These are phyloP conservation scores for Druon quercuslanigerum DNA, from an alignment of 1,140 invertebrate genomes.

Conservation along the genomic window DNA sequence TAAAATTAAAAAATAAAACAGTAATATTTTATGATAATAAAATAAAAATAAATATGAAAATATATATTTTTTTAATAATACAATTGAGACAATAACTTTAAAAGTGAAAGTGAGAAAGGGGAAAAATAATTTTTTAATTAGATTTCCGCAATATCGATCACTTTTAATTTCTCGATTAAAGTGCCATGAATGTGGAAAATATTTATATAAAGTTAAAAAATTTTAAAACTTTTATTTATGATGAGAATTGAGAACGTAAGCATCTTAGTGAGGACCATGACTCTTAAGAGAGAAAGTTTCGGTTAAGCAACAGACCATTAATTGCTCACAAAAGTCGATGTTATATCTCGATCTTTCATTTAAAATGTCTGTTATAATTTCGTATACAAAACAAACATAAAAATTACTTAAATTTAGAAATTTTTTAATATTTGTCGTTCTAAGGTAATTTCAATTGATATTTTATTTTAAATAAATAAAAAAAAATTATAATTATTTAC, in stretches of 20 bases:
- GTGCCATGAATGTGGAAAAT: not conserved
- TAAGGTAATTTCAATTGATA: too few relatives aligned
- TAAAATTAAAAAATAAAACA: too few relatives aligned
- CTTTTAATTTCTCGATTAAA: not conserved
- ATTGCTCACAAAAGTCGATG: constrained; percentile 56
- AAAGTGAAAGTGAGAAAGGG: constrained; percentile 3
- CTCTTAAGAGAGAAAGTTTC: constrained; percentile 53
- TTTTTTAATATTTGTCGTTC: too few relatives aligned
- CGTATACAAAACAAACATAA: not conserved
- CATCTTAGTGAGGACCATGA: constrained; percentile 37
- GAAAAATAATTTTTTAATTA: not conserved
- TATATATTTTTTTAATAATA: too few relatives aligned
- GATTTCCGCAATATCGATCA: not conserved
- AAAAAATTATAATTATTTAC: too few relatives aligned
- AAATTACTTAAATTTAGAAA: not conserved
- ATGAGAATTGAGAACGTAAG: not conserved
- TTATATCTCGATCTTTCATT: constrained; percentile 40
- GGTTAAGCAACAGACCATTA: constrained; percentile 52
- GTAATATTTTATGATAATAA: too few relatives aligned
- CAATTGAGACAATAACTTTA: not conserved
- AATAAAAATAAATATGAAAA: too few relatives aligned
- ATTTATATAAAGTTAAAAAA: not conserved
- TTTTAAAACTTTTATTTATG: not conserved
- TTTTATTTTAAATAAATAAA: too few relatives aligned
- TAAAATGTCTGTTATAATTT: not conserved